These are phyloP conservation scores for Tenebrio molitor DNA, from an alignment of 1,140 invertebrate genomes.

Conservation along the genomic window DNA sequence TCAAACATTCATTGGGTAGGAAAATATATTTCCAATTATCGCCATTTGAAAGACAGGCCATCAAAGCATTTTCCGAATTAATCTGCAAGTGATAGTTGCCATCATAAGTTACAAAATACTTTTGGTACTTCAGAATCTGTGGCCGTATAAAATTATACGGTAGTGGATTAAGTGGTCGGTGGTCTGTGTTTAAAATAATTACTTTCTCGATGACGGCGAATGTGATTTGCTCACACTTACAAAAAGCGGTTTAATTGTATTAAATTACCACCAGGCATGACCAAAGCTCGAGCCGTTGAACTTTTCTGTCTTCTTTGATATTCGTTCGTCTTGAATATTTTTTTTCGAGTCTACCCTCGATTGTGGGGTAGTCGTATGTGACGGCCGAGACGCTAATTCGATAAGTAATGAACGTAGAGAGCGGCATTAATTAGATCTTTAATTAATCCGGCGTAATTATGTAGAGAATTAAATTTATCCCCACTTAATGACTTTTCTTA, in stretches of 20 bases:
- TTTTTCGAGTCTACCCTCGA: too few species aligned
- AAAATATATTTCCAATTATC: slow-evolving; percentile 33
- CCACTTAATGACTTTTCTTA: slow-evolving; percentile 17
- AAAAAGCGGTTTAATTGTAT: slow-evolving; percentile 21
- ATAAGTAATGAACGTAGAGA: neutral
- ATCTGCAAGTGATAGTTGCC: too few species aligned
- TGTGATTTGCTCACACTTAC: neutral
- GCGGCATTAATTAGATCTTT: slow-evolving; percentile 26
- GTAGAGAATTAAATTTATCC: slow-evolving; percentile 32
- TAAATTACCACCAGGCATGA: slow-evolving; percentile 16
- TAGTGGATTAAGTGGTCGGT: slow-evolving; percentile 17
- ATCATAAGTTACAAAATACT: too few species aligned
- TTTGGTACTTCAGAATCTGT: too few species aligned
- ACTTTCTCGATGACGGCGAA: slow-evolving; percentile 2
- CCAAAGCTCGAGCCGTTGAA: slow-evolving; percentile 11
- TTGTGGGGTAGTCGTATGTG: neutral
- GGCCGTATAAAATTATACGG: too few species aligned
- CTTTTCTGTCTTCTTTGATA: too few species aligned
- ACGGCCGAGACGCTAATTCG: neutral
- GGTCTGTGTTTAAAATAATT: slow-evolving; percentile 1
- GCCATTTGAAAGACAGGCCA: neutral
- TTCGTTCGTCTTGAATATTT: too few species aligned
- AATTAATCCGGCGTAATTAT: slow-evolving; percentile 15
- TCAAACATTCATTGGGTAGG: slow-evolving; percentile 33
- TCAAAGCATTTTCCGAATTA: too few species aligned